Percentiles rank a stretch among this genome's conserved stretches.
Conservation (phyloP, 2,888 invertebrate genomes). For the Erebia epiphron region DNA sequence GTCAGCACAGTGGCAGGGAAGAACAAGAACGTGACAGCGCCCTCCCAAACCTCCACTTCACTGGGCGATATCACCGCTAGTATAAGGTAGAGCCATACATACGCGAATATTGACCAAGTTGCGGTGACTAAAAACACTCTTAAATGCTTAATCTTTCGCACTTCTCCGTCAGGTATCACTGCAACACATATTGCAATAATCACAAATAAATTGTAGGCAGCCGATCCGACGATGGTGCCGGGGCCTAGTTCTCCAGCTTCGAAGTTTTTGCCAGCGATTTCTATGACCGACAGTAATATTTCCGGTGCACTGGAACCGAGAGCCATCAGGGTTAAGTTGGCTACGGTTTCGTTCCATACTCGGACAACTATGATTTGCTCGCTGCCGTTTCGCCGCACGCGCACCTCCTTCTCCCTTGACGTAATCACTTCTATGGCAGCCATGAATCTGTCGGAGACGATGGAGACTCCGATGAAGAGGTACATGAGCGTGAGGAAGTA, state of each 20-base stretch:
- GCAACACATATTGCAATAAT: conserved; percentile 97
- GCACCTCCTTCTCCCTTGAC: conserved; percentile 97
- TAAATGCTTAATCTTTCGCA: conserved; percentile 96
- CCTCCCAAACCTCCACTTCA: conserved; percentile 98
- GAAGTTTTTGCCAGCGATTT: conserved; percentile 97
- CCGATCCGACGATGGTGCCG: conserved; percentile 99
- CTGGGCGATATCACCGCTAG: conserved; percentile 93
- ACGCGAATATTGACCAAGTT: conserved; percentile 98
- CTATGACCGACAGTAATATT: conserved; percentile 98
- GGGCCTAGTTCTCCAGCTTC: conserved; percentile 98
- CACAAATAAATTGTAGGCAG: conserved; percentile 99
- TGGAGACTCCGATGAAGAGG: conserved; percentile 99
- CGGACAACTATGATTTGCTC: conserved; percentile 96
- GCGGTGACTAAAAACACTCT: conserved; percentile 99
- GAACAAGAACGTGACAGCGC: conserved; percentile 95
- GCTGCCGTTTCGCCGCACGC: conserved; percentile 93
- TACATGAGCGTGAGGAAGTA: conserved; percentile 96
- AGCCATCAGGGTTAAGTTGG: conserved; percentile 99
- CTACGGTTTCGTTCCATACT: conserved; percentile 99
- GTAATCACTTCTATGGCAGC: conserved; percentile 99
- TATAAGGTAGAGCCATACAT: conserved; percentile 98
- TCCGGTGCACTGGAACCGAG: conserved; percentile 99
- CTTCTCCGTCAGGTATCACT: conserved; percentile 95
- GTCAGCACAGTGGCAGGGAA: conserved; percentile 98
- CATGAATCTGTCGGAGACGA: conserved; percentile 99